Evolutionary conservation across 2,113 vertebrate species (phyloP), one percentile per base, ranked within the genome.

Genomic region (Otis tarda): DNA sequence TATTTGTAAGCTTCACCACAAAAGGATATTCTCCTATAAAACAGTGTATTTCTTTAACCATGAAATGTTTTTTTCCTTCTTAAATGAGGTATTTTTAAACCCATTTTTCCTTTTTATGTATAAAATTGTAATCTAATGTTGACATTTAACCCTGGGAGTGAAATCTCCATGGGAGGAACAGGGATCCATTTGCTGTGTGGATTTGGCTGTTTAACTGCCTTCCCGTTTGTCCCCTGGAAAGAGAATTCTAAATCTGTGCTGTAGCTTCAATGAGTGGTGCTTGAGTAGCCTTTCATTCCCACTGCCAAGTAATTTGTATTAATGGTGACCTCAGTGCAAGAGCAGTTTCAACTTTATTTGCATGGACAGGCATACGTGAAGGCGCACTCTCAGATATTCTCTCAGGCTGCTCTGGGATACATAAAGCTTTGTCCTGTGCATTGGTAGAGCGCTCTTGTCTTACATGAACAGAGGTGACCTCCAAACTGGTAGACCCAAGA

Each of bases 91-190:
- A 76, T 79, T 95, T 93, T 88, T 5, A 96, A 96, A 76, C 43
- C 47, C 41, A 57, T 94, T 96, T 93, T 93, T 88, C 88, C 45
- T 79, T 95, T 93, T 94, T 81, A 85, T 89, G 73, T 95, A 53
- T 96, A 96, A 95, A 94, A 89, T 59, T 41, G 22, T 97, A 97
- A 97, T 97, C 92, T 90, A 94, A 96, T 97, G 97, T 89, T 94
- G 89, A 89, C 90, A 95, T 97, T 91, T 95, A 84, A 96, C 92
- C 92, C 70, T 89, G 90, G 87, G 95, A 97, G 91, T 82, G 60
- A 89, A 94, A 93, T 94, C 3, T 1, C 79, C 80, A 45, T 87
- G 75, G 93, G 93, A 94, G 88, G 87, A 96, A 91, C 91, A 95
- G 79, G 78, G 86, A 96, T 89, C 83, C 64, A 60, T 92, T 94